These are phyloP conservation scores for Poecilia gillii DNA, from an alignment of 2,797 vertebrate species.

Conservation along the genomic window DNA sequence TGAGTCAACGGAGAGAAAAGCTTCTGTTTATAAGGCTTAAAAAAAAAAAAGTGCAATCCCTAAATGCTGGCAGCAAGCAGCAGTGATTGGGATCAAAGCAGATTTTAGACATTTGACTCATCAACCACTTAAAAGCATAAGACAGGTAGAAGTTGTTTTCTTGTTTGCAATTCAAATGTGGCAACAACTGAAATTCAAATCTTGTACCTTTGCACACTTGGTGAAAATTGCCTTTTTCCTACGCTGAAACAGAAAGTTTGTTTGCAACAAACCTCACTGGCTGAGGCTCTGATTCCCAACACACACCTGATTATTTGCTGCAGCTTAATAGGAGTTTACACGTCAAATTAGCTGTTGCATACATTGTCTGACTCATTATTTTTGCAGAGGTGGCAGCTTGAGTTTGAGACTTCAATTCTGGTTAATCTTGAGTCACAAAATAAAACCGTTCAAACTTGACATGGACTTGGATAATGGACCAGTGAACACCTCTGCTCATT, in stretches of 20 bases:
- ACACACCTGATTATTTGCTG: not conserved
- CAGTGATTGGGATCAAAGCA: not conserved
- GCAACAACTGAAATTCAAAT: constrained; percentile 3
- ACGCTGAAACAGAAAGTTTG: not conserved
- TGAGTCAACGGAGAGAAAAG: constrained; percentile 4
- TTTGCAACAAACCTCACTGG: not conserved
- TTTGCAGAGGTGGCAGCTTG: not conserved
- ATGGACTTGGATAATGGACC: not conserved
- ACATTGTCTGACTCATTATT: not conserved
- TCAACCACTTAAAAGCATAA: not conserved
- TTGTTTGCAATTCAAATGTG: constrained; percentile 1
- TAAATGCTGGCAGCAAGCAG: not conserved
- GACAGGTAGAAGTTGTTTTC: not conserved
- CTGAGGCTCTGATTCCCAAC: not conserved
- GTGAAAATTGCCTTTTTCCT: not conserved
- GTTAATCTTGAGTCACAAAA: not conserved
- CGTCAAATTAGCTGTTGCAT: not conserved
- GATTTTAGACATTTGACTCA: not conserved
- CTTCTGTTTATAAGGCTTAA: not conserved
- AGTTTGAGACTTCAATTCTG: not conserved
- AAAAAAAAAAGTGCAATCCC: not conserved
- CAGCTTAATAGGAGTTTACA: not conserved
- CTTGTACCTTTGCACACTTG: not conserved
- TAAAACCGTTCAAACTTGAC: not conserved
- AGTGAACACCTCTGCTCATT: not conserved